A percentile compares a stretch with the other conserved stretches of the same genome.
Evolutionary conservation across 2,113 vertebrate species (phyloP).

Genomic region (Istiophorus platypterus): DNA sequence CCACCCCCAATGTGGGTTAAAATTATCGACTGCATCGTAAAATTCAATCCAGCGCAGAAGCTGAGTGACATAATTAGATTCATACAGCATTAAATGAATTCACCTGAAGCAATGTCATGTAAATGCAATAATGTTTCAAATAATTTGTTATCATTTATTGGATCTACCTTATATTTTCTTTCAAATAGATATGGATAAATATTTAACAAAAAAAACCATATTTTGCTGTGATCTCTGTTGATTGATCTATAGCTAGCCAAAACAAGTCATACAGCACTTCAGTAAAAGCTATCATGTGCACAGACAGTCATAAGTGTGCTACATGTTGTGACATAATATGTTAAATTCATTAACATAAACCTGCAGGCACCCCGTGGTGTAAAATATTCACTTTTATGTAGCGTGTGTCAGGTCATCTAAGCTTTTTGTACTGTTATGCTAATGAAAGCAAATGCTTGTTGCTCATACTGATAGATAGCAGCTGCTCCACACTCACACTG

Average conservation of each 20-base stretch:
- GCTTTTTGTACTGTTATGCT: constrained; percentile 23
- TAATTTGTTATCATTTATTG: neutral
- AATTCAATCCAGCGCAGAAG: neutral
- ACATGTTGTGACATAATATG: neutral
- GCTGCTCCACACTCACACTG: constrained; percentile 20
- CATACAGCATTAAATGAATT: neutral
- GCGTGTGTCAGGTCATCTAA: neutral
- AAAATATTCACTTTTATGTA: neutral
- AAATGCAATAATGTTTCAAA: neutral
- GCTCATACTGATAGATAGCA: constrained; percentile 24
- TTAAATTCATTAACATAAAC: neutral
- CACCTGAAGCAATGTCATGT: neutral
- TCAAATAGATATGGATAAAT: no score
- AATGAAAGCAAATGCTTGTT: neutral
- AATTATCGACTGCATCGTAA: neutral
- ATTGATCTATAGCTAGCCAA: no score
- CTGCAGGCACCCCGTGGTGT: neutral
- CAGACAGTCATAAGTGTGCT: no score
- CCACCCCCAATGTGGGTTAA: neutral
- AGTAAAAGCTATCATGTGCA: no score
- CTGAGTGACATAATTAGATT: neutral
- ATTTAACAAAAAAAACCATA: no score
- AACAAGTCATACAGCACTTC: no score
- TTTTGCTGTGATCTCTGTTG: no score
- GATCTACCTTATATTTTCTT: neutral